Evolutionary conservation across 2,113 vertebrate genomes (phyloP), one percentile per base, ranked within the genome.

Genomic region (Aegotheles bennettii): DNA sequence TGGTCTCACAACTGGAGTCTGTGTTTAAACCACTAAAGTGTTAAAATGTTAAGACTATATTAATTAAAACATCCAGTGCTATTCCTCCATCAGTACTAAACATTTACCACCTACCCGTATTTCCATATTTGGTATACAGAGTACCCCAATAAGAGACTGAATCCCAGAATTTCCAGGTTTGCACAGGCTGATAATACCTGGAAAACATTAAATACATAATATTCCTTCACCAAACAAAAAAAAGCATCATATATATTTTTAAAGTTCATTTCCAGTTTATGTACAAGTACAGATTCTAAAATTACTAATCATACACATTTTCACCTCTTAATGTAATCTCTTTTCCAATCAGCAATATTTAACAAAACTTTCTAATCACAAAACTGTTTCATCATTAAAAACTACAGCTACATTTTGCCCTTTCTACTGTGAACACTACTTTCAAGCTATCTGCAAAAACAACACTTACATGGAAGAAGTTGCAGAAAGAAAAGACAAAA

Each of bases 121-220:
- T 98, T 99, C 99, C 99, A 99, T 99, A 98, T 99, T 99, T 98
- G 99, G 99, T 99, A 99, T 99, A 97, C 99, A 99, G 83, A 99
- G 99, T 94, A 99, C 98, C 73, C 99, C 99, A 97, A 99, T 99
- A 96, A 99, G 98, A 95, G 99, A 99, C 53, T 99, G 99, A 97
- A 99, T 99, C 47, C 99, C 99, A 91, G 99, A 99, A 96, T 99
- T 99, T 73, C 99, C 99, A 95, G 98, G 98, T 95, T 99, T 99
- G 97, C 99, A 99, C 78, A 99, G 98, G 97, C 99, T 99, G 98
- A 99, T 99, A 97, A 99, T 99, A 91, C 99, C 99, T 99, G 96
- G 67, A 85, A 88, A 94, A 76, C 4, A 97, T 61, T 85, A 96
- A 94, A 79, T 57, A 21, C 17, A 36, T 9, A 92, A 77, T 45